Evolutionary conservation across 35 echinoderm and acorn worm species (phyloP), one percentile per base, ranked within the genome.

Genomic region (Patiria miniata): DNA sequence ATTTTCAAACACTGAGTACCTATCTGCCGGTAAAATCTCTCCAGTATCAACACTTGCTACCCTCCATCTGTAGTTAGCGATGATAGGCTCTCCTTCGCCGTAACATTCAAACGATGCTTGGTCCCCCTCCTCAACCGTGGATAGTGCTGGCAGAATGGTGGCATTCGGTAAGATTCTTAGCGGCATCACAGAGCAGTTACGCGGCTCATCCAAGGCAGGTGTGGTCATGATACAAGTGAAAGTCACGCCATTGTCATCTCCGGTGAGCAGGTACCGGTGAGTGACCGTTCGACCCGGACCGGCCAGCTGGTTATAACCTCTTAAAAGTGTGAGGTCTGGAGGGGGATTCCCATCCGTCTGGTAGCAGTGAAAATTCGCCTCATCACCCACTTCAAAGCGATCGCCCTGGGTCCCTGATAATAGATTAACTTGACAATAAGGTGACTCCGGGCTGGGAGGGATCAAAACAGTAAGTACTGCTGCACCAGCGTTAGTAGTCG

Each of bases 221-320:
- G 65, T 73, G 8, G 65, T 15, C 65, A 73, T 73, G 30, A 34
- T 73, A 30, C 29, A 73, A 73, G 65, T 73, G 65, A 73, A 73
- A 2, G n/a, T 23, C 65, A 73, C 65, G 14, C 65, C 65, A 73
- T 73, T 73, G 34, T 73, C 65, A 32, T 73, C 65, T 12, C 10
- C 65, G 8, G 2, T 73, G 23, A 73, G 65, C 8, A 16, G 23
- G 26, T 73, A 73, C 29, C 1, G 65, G 34, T 73, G 65, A 7
- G 65, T 73, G 16, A 73, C 9, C 23, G 61, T 34, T 69, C 34
- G 61, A 29, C 1, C 42, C 4, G 42, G 42, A 47, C 42, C 42
- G 23, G 28, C 2, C 23, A 69, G 23, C 8, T 32, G 23, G 26
- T 73, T 34, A 5, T 30, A 0, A 7, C 8, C 29, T 8, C 34